Percentiles rank a stretch among this genome's conserved stretches.
These are phyloP conservation scores for Andrena bucephala DNA, from an alignment of 2,888 invertebrate species.

Conservation along the genomic window DNA sequence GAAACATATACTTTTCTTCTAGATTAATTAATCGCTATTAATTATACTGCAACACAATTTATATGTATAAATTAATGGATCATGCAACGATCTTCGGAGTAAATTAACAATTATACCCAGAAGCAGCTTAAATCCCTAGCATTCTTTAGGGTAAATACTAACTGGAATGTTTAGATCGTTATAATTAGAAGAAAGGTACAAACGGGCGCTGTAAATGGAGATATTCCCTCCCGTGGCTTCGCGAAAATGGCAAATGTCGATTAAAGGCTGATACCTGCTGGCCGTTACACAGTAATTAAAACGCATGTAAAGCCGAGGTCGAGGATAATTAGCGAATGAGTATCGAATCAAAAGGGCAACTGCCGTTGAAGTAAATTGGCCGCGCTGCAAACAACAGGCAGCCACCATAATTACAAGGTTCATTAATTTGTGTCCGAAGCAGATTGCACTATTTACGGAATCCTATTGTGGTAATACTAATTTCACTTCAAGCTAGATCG, in stretches of 20 bases:
- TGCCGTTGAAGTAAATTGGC: conserved; percentile 48
- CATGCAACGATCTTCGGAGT: no score
- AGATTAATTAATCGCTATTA: no score
- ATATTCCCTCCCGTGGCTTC: neutral
- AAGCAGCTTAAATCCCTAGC: neutral
- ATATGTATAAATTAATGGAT: no score
- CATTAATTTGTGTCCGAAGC: conserved; percentile 36
- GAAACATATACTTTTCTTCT: no score
- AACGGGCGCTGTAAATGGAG: neutral
- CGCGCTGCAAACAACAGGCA: conserved; percentile 35
- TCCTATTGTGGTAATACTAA: conserved; percentile 30
- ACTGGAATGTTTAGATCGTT: neutral
- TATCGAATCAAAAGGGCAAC: conserved; percentile 44
- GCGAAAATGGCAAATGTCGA: conserved; percentile 3
- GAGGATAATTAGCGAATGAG: conserved; percentile 44
- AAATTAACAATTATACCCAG: no score
- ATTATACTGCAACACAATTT: no score
- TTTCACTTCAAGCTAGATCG: conserved; percentile 13
- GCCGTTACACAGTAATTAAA: conserved; percentile 37
- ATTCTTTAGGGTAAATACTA: neutral
- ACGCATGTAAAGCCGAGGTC: conserved; percentile 22
- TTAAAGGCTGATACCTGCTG: conserved; percentile 9
- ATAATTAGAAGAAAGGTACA: neutral
- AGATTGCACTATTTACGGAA: conserved; percentile 26
- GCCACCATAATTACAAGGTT: conserved; percentile 37